phyloP scores from a whole-genome alignment of 2,797 vertebrate species.

The Spea hammondii region DNA sequence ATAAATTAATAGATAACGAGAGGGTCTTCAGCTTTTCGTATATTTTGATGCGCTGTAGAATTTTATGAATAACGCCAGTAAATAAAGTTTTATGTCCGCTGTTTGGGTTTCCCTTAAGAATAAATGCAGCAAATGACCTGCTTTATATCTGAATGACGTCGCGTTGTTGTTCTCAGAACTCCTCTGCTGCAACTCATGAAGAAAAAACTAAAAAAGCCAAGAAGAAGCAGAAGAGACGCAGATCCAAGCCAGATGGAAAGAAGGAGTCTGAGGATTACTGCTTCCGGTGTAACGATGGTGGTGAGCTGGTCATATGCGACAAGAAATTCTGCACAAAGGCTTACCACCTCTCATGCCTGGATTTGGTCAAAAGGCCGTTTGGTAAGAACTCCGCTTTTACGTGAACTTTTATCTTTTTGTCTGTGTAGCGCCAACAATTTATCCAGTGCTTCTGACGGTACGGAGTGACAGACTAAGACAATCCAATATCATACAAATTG shows the following conservation, averaged over 20 bases:
- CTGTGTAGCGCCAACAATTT: background rate
- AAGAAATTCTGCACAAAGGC: conserved; percentile 94
- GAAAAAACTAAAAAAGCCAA: conserved; percentile 85
- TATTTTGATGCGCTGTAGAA: too few relatives aligned
- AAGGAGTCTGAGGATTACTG: conserved; percentile 93
- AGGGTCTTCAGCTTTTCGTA: too few relatives aligned
- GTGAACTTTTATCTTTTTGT: background rate
- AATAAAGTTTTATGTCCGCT: too few relatives aligned
- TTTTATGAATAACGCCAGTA: too few relatives aligned
- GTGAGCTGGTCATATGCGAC: conserved; percentile 90
- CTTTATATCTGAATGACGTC: background rate
- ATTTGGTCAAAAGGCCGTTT: conserved; percentile 90
- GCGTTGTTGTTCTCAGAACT: conserved; percentile 60
- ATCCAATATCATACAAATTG: too few relatives aligned
- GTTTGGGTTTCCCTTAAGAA: too few relatives aligned
- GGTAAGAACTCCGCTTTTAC: conserved; percentile 70
- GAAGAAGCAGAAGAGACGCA: conserved; percentile 78
- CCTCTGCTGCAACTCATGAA: conserved; percentile 76
- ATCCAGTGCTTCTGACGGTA: too few relatives aligned
- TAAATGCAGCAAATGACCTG: background rate
- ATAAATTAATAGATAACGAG: too few relatives aligned
- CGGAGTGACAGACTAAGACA: too few relatives aligned
- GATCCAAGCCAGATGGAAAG: conserved; percentile 77
- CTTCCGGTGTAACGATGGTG: conserved; percentile 94
- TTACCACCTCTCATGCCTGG: conserved; percentile 92